These are phyloP conservation scores for Cromileptes altivelis DNA, from an alignment of 2,113 vertebrate species.

Conservation along the genomic window DNA sequence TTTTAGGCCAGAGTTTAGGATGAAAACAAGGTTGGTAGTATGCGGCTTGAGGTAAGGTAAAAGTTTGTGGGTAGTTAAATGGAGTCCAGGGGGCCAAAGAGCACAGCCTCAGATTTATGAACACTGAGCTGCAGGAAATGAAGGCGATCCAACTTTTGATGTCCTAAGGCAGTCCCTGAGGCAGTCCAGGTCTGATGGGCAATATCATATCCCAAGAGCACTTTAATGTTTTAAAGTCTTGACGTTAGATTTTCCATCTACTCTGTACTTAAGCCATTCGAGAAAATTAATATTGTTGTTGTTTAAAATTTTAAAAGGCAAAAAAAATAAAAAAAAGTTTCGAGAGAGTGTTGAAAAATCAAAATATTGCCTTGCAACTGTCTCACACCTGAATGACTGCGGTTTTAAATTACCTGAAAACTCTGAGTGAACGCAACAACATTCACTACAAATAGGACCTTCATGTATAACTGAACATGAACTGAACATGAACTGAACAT, in stretches of 20 bases:
- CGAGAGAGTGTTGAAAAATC: neutral
- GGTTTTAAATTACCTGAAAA: neutral
- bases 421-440: neutral
- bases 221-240: neutral
- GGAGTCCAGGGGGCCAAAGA: no score
- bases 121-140: no score
- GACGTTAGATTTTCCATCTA: neutral
- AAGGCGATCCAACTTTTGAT: no score
- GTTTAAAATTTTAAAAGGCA: neutral
- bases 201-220: neutral
- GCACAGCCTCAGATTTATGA: no score
- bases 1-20: no score
- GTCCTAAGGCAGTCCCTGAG: no score
- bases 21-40: no score
- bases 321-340: conserved; percentile 8
- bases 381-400: neutral
- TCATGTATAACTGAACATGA: neutral
- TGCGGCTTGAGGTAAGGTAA: no score
- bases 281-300: neutral
- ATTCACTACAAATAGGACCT: neutral
- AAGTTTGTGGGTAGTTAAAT: no score
- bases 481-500: neutral
- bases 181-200: no score
- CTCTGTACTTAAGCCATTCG: neutral
- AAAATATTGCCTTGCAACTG: neutral